A percentile compares a stretch with the other conserved stretches of the same genome.
Conservation (phyloP, 2,888 invertebrate genomes). For the Acanthosepion pharaonis region DNA sequence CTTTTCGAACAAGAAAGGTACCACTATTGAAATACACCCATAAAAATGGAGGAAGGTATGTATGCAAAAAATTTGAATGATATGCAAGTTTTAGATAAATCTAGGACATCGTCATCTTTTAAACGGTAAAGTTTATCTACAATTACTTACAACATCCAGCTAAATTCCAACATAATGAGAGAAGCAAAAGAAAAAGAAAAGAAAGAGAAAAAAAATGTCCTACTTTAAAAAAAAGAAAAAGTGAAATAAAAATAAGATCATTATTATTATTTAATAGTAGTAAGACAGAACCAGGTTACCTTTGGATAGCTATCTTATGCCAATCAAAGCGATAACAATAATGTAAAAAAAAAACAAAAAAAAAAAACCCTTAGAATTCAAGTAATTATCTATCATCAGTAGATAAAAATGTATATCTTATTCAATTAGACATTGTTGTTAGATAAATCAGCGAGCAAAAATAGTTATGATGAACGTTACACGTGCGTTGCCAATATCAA, state of each 20-base stretch:
- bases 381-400: too few species aligned
- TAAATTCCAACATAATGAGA: not conserved
- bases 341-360: not conserved
- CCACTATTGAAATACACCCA: too few species aligned
- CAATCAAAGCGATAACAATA: not conserved
- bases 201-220: not conserved
- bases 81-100: too few species aligned
- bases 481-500: not conserved
- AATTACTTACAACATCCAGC: not conserved
- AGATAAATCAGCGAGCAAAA: not conserved
- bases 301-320: not conserved
- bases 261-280: not conserved
- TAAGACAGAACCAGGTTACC: not conserved
- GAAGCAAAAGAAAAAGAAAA: not conserved
- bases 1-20: too few species aligned
- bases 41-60: too few species aligned
- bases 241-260: too few species aligned
- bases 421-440: not conserved
- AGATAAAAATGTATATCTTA: not conserved
- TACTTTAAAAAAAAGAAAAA: not conserved
- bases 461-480: not conserved
- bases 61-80: too few species aligned
- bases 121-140: not conserved
- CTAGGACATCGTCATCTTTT: too few species aligned
- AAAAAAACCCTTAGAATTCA: too few species aligned